Percentiles rank a stretch among this genome's conserved stretches.
Conservation (phyloP, 2,797 vertebrate species). For the Austrolebias charrua region DNA sequence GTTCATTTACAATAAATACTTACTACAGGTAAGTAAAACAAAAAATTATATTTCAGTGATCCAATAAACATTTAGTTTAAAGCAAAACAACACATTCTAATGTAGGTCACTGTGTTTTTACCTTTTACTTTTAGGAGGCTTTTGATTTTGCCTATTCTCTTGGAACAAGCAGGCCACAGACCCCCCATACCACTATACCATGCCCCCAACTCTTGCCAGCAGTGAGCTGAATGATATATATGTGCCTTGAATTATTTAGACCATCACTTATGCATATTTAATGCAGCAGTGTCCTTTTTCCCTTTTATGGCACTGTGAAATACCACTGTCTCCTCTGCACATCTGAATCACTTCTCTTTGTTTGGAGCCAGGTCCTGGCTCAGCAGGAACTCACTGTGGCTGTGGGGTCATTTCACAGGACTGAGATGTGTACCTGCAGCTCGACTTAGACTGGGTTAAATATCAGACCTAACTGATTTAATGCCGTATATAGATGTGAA, state of each 20-base stretch:
- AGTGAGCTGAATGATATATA: conserved; percentile 74
- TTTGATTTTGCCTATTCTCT: conserved; percentile 50
- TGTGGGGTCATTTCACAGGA: conserved; percentile 12
- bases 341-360: conserved; percentile 37
- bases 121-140: conserved; percentile 8
- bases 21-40: too few relatives aligned
- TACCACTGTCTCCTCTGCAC: conserved; percentile 65
- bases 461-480: conserved; percentile 4
- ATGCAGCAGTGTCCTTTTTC: conserved; percentile 75
- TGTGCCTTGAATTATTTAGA: conserved; percentile 82
- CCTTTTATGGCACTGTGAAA: conserved; percentile 74
- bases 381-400: conserved; percentile 18
- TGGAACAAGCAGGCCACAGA: conserved; percentile 35
- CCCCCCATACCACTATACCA: conserved; percentile 51
- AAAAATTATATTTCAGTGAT: neutral
- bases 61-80: neutral
- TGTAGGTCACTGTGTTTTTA: neutral
- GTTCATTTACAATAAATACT: too few relatives aligned
- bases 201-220: conserved; percentile 64
- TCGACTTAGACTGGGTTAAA: conserved; percentile 18
- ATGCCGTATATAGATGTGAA: neutral
- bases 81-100: conserved; percentile 1
- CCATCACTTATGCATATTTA: conserved; percentile 80
- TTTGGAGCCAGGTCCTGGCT: conserved; percentile 23
- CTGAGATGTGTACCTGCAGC: conserved; percentile 21